These are phyloP conservation scores for Exephanes ischioxanthus DNA, from an alignment of 2,888 invertebrate species.

Conservation along the genomic window DNA sequence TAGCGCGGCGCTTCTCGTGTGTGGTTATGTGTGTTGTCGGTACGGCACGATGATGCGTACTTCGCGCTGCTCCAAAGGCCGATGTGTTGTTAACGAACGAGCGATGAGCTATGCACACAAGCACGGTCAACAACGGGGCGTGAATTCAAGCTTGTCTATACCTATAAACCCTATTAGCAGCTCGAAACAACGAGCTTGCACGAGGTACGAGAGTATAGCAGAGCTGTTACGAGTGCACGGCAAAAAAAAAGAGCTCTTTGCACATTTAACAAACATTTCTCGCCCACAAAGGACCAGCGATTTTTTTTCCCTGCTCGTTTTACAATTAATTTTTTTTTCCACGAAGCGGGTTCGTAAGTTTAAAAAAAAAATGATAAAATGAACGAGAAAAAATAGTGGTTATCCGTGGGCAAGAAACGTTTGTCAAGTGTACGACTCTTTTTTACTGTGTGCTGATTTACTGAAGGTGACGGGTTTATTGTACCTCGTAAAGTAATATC, in stretches of 20 bases:
- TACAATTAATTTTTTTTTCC: background rate
- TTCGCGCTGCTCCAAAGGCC: background rate
- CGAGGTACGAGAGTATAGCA: background rate
- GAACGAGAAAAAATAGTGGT: background rate
- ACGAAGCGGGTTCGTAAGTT: background rate
- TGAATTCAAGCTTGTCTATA: background rate
- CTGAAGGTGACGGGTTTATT: background rate
- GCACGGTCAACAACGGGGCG: background rate
- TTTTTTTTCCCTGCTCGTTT: background rate
- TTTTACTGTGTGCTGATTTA: background rate
- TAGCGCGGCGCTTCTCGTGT: background rate
- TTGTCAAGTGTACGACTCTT: background rate
- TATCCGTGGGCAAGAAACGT: background rate
- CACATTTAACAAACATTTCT: background rate
- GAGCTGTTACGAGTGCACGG: background rate
- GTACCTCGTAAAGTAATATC: background rate
- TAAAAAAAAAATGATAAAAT: background rate
- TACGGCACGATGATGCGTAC: background rate
- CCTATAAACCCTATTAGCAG: background rate
- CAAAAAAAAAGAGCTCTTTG: background rate
- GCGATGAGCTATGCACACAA: background rate
- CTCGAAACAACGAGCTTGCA: background rate
- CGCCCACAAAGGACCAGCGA: background rate
- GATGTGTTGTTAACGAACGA: background rate
- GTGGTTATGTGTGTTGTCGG: background rate